A percentile compares a stretch with the other conserved stretches of the same genome.
Conservation (phyloP, 2,888 invertebrate genomes). For the Scaptomyza polygonia region DNA sequence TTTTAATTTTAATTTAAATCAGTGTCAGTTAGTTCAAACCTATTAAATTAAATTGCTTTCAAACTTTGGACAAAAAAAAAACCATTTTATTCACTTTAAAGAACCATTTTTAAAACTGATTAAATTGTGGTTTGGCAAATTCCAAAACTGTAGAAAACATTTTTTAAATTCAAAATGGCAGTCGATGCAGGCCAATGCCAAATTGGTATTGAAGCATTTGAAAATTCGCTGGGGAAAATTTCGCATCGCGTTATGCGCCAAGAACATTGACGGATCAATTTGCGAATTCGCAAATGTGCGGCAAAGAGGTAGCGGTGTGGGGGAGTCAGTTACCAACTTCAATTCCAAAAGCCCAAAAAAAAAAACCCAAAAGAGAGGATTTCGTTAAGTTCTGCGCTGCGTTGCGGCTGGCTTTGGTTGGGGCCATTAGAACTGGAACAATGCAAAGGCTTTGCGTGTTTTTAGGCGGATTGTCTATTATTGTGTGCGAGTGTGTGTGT, state of each 20-base stretch:
- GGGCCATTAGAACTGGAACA: slow-evolving; percentile 35
- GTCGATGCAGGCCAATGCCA: slow-evolving; percentile 1
- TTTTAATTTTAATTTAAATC: no score
- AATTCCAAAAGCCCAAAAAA: slow-evolving; percentile 4
- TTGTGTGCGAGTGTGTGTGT: slow-evolving; percentile 13
- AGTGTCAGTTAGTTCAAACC: no score
- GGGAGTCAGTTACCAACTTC: slow-evolving; percentile 14
- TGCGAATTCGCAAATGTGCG: not conserved
- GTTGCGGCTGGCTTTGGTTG: slow-evolving; percentile 31
- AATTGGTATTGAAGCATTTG: slow-evolving; percentile 31
- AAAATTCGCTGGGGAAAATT: slow-evolving; percentile 12
- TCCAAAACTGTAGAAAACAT: no score
- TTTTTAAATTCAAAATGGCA: no score
- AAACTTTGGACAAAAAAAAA: no score
- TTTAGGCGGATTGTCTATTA: slow-evolving; percentile 56
- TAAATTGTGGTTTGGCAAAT: no score
- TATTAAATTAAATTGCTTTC: no score
- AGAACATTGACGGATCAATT: slow-evolving; percentile 19
- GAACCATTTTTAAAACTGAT: no score
- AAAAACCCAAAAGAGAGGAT: slow-evolving; percentile 41
- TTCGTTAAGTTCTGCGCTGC: slow-evolving; percentile 22
- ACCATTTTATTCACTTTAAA: no score
- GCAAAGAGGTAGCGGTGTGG: no score
- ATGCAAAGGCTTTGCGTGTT: slow-evolving; percentile 53
- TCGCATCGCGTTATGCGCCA: slow-evolving; percentile 25